Evolutionary conservation across 2,888 invertebrate genomes (phyloP).

Genomic region (Agonopterix heracliana): DNA sequence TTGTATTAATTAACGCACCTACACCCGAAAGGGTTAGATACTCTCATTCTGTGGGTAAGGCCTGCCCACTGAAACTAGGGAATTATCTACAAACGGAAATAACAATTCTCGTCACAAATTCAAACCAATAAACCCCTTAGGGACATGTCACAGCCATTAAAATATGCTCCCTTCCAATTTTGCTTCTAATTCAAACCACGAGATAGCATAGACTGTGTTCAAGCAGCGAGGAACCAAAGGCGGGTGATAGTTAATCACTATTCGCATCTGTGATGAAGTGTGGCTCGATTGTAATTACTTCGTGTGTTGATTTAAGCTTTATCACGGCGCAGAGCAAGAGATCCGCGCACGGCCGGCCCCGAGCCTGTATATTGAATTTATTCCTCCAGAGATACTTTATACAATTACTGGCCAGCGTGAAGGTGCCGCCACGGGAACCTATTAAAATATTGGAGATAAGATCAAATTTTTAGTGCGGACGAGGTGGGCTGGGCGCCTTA

Average conservation of each 20-base stretch:
- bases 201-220: constrained; percentile 24
- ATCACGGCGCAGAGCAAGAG: constrained; percentile 49
- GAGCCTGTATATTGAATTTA: constrained; percentile 60
- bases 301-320: constrained; percentile 73
- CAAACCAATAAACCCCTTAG: constrained; percentile 26
- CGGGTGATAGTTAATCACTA: constrained; percentile 62
- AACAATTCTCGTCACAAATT: constrained; percentile 17
- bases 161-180: constrained; percentile 40
- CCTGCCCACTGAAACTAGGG: neutral
- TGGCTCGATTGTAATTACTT: constrained; percentile 69
- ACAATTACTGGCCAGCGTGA: constrained; percentile 58
- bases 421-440: constrained; percentile 72
- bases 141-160: constrained; percentile 32
- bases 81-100: constrained; percentile 8
- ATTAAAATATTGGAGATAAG: constrained; percentile 73
- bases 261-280: constrained; percentile 70
- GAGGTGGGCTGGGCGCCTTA: constrained; percentile 63
- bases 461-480: constrained; percentile 67
- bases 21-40: too few relatives aligned
- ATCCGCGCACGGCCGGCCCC: constrained; percentile 30
- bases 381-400: constrained; percentile 56
- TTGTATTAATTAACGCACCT: too few relatives aligned
- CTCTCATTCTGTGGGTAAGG: neutral
- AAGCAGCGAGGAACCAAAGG: constrained; percentile 43
- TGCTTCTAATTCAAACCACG: constrained; percentile 36